These are phyloP conservation scores for Stichopus horrens DNA, from an alignment of 53 echinoderm and acorn worm species.

Conservation along the genomic window DNA sequence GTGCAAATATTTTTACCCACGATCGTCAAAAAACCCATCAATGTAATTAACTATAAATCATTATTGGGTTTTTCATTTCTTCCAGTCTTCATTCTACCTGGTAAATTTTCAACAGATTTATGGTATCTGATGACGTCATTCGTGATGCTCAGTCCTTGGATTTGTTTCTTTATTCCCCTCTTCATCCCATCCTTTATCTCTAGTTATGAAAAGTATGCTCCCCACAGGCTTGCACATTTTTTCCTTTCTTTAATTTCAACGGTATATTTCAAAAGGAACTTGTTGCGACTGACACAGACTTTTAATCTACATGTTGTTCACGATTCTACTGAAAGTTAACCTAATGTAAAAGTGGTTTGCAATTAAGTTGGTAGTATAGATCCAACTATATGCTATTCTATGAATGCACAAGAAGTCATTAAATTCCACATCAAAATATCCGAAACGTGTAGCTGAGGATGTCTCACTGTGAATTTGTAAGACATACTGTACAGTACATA, in stretches of 20 bases:
- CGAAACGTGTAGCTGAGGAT: too few relatives aligned
- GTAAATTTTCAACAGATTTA: conserved; percentile 7
- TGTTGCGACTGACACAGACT: too few relatives aligned
- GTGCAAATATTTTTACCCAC: conserved; percentile 18
- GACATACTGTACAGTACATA: too few relatives aligned
- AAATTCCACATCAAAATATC: too few relatives aligned
- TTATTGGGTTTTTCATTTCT: conserved; percentile 1
- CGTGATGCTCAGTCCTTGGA: not conserved
- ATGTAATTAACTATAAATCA: conserved; percentile 18
- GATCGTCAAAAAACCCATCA: conserved; percentile 14
- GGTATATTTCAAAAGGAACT: not conserved
- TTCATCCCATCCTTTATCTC: not conserved
- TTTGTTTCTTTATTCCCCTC: not conserved
- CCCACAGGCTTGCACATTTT: not conserved
- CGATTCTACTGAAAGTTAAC: too few relatives aligned
- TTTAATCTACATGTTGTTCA: too few relatives aligned
- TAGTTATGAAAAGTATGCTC: not conserved
- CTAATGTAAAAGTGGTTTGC: too few relatives aligned
- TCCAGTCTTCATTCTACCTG: not conserved
- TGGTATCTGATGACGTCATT: not conserved
- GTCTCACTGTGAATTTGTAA: too few relatives aligned
- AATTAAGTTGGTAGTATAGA: too few relatives aligned
- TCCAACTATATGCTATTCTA: too few relatives aligned
- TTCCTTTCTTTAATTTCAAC: not conserved
- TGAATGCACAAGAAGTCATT: too few relatives aligned